Percentiles rank a stretch among this genome's conserved stretches.
Conservation (phyloP, 2,888 invertebrate species). For the Hydriomena furcata region DNA sequence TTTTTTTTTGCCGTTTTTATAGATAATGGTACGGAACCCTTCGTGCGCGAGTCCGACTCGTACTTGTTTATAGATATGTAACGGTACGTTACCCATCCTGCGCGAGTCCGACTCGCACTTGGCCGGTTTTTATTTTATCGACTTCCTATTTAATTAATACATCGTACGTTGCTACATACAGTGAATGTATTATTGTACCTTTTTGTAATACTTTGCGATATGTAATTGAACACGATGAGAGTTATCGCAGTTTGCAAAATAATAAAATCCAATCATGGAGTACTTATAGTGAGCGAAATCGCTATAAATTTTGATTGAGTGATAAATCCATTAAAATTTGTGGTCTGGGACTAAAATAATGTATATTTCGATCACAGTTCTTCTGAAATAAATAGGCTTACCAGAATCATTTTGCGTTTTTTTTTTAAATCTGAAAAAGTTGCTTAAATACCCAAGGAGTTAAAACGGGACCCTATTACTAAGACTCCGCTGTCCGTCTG, state of each 20-base stretch:
- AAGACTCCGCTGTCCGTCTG: too few species aligned
- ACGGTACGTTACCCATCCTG: too few species aligned
- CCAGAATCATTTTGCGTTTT: too few species aligned
- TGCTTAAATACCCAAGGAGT: too few species aligned
- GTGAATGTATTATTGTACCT: conserved; percentile 5
- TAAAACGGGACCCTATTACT: too few species aligned
- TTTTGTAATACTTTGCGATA: background rate
- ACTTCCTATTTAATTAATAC: background rate
- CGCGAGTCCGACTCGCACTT: too few species aligned
- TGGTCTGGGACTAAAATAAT: conserved; percentile 10
- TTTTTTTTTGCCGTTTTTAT: too few species aligned
- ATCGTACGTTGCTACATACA: conserved; percentile 2
- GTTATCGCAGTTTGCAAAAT: conserved; percentile 18
- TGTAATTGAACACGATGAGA: conserved; percentile 11
- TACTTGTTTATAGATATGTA: too few species aligned
- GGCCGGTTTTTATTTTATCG: conserved; percentile 1
- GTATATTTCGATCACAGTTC: conserved; percentile 23
- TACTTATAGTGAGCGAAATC: conserved; percentile 9
- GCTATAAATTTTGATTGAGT: conserved; percentile 4
- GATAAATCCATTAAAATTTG: conserved; percentile 8
- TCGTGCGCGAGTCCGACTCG: too few species aligned
- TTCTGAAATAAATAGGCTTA: too few species aligned
- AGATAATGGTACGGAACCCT: too few species aligned
- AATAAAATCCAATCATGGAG: conserved; percentile 26
- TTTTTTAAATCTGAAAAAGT: too few species aligned